Evolutionary conservation across 2,113 vertebrate species (phyloP).

Genomic region (Tichodroma muraria): DNA sequence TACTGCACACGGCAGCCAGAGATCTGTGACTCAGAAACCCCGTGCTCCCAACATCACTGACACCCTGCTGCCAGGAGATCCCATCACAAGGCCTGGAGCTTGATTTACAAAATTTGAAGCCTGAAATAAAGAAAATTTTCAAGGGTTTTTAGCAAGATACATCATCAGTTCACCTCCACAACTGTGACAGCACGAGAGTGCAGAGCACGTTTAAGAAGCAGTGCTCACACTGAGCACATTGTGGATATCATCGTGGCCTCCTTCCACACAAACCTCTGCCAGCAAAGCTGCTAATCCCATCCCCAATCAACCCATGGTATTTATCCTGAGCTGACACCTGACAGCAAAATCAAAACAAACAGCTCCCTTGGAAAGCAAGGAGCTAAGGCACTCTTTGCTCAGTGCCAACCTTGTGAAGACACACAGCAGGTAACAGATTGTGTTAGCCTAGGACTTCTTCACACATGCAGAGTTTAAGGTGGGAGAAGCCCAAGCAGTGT

Average conservation of each 20-base stretch:
- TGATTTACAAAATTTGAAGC: background rate
- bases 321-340: background rate
- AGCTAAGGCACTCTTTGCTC: background rate
- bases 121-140: background rate
- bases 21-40: background rate
- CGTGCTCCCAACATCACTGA: background rate
- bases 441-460: background rate
- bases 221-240: fast-evolving
- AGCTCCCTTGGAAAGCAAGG: background rate
- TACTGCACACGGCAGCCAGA: background rate
- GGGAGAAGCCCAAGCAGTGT: background rate
- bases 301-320: background rate
- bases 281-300: background rate
- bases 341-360: background rate
- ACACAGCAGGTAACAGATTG: background rate
- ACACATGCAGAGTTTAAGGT: background rate
- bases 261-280: background rate
- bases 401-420: background rate
- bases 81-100: background rate
- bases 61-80: background rate
- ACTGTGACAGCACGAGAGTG: fast-evolving
- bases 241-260: background rate
- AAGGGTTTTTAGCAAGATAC: background rate
- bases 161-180: background rate
- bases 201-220: fast-evolving